These are phyloP conservation scores for Drosophila carrolli DNA, from an alignment of 1,140 invertebrate species.

Conservation along the genomic window DNA sequence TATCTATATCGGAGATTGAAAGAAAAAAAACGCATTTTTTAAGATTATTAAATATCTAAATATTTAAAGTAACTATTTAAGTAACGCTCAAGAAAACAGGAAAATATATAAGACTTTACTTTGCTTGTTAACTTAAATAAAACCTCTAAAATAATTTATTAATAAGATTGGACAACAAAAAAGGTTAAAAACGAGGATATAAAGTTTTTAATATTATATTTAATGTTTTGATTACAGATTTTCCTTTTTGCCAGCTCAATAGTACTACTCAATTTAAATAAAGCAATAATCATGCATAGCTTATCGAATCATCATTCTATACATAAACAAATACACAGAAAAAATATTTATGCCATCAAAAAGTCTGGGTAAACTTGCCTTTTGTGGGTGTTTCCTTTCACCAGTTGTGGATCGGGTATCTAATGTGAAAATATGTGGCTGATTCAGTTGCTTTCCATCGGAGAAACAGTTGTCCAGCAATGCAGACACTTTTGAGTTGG, in stretches of 20 bases:
- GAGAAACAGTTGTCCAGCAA: neutral
- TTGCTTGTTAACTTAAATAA: no score
- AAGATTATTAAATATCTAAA: no score
- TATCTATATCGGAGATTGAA: no score
- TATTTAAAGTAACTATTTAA: no score
- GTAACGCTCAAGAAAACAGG: no score
- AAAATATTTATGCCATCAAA: neutral
- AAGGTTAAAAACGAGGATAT: no score
- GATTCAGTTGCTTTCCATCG: conserved; percentile 8
- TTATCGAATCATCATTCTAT: neutral
- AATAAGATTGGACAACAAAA: neutral
- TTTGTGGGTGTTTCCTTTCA: neutral
- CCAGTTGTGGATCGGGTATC: neutral
- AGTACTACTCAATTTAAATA: neutral
- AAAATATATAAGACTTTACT: no score
- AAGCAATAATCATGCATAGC: neutral
- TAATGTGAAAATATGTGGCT: conserved; percentile 2
- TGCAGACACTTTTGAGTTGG: neutral
- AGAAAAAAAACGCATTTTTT: no score
- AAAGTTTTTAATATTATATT: neutral
- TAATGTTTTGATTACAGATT: neutral
- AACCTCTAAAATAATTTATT: no score
- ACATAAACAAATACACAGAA: neutral
- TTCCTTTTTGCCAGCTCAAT: neutral
- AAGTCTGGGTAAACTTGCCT: neutral